phyloP scores from a whole-genome alignment of 2,888 invertebrate species.

The Agrotis puta region DNA sequence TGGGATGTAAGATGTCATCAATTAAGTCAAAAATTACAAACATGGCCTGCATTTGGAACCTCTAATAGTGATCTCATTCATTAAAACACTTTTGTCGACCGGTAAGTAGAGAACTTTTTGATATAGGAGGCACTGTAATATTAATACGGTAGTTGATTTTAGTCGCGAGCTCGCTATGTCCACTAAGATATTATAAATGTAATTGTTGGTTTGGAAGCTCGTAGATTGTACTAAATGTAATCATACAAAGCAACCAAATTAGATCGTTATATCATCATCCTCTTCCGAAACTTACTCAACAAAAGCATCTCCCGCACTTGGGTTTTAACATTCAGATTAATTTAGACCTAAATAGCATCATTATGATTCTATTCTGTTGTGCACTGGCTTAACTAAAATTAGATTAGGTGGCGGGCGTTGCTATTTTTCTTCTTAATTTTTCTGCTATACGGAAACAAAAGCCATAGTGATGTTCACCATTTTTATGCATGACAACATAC shows the following conservation, averaged over 20 bases:
- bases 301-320: slow-evolving; percentile 14
- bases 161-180: slow-evolving; percentile 44
- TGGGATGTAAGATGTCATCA: slow-evolving; percentile 21
- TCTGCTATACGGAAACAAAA: not conserved
- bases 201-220: slow-evolving; percentile 30
- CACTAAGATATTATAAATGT: slow-evolving; percentile 47
- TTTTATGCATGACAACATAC: slow-evolving; percentile 1
- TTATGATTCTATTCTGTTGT: not conserved
- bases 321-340: not conserved
- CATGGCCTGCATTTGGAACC: slow-evolving; percentile 42
- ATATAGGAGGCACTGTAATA: slow-evolving; percentile 33
- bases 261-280: slow-evolving; percentile 1
- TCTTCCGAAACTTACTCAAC: slow-evolving; percentile 11
- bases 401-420: not conserved
- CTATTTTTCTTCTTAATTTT: not conserved
- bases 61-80: slow-evolving; percentile 58
- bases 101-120: slow-evolving; percentile 39
- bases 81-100: slow-evolving; percentile 52
- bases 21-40: slow-evolving; percentile 41
- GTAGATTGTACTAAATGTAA: slow-evolving; percentile 49
- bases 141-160: slow-evolving; percentile 44
- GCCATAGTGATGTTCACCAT: not conserved
- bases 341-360: not conserved
- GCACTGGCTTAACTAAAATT: slow-evolving; percentile 5
- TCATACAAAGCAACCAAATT: slow-evolving; percentile 25